Conservation (phyloP, 2,113 vertebrate genomes). For the Dasyprocta punctata region DNA sequence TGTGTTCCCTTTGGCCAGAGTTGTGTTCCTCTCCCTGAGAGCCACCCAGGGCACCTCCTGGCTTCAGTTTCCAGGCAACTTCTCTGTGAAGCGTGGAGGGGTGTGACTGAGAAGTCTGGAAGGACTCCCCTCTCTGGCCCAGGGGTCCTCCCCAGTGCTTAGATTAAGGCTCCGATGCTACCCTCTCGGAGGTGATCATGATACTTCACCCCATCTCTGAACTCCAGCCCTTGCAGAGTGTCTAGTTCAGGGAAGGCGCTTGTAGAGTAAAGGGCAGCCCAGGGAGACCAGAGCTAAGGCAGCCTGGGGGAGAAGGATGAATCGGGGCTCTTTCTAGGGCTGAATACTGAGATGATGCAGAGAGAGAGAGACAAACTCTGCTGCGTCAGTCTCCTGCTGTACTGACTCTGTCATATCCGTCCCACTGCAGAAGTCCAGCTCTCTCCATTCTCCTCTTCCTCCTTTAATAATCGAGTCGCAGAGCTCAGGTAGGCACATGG, state of each 20-base stretch:
- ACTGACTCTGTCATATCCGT: accelerated
- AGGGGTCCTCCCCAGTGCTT: accelerated
- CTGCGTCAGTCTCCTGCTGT: background rate
- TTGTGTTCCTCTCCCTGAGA: background rate
- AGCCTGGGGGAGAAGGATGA: background rate
- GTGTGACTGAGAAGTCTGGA: background rate
- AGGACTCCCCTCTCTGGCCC: background rate
- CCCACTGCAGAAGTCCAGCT: background rate
- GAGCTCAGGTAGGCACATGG: background rate
- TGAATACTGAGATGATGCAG: background rate
- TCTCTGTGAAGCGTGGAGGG: background rate
- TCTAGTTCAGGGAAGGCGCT: background rate
- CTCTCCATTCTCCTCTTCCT: background rate
- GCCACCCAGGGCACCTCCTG: background rate
- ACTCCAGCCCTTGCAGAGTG: background rate
- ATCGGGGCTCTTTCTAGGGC: too few relatives aligned
- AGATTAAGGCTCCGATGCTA: background rate
- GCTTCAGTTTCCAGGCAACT: background rate
- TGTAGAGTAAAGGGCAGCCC: background rate
- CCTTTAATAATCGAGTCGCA: background rate
- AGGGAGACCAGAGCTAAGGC: background rate
- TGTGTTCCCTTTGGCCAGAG: background rate
- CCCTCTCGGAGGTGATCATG: too few relatives aligned
- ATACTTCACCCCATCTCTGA: background rate
- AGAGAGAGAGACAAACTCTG: background rate